A percentile compares a stretch with the other conserved stretches of the same genome.
Conservation (phyloP, 2,797 vertebrate genomes). For the Apogon hyalosoma region DNA sequence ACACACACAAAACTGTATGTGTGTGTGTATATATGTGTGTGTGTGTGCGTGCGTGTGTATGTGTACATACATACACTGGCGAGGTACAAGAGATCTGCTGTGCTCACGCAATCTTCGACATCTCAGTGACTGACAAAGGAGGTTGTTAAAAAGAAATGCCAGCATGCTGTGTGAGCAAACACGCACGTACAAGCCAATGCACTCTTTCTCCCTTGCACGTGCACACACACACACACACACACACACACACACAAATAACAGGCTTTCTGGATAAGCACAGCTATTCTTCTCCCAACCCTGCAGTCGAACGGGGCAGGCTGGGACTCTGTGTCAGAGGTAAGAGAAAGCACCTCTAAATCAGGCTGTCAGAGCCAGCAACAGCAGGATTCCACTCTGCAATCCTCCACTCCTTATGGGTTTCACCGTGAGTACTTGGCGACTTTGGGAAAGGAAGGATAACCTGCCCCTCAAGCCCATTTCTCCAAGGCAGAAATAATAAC, state of each 20-base stretch:
- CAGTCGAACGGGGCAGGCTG: constrained; percentile 60
- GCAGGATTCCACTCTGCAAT: constrained; percentile 52
- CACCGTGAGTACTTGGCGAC: constrained; percentile 49
- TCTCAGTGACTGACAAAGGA: constrained; percentile 77
- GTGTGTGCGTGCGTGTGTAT: constrained; percentile 29
- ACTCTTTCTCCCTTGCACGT: constrained; percentile 10
- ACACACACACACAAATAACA: constrained; percentile 70
- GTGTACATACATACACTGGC: constrained; percentile 44
- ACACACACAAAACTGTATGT: constrained; percentile 32
- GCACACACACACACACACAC: constrained; percentile 25
- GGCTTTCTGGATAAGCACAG: constrained; percentile 74
- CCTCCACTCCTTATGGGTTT: constrained; percentile 52
- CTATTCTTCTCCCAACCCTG: constrained; percentile 67
- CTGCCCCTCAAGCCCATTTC: constrained; percentile 50
- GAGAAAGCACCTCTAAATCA: constrained; percentile 75
- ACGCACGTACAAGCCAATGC: constrained; percentile 42
- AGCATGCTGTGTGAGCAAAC: constrained; percentile 67
- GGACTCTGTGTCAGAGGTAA: constrained; percentile 71
- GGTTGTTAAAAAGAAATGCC: constrained; percentile 74
- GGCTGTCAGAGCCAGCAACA: constrained; percentile 62
- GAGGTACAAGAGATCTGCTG: constrained; percentile 73
- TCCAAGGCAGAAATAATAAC: constrained; percentile 72
- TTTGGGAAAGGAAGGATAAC: constrained; percentile 50
- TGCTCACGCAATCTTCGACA: constrained; percentile 73
- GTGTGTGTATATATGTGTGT: constrained; percentile 25